Percentiles rank a stretch among this genome's conserved stretches.
These are phyloP conservation scores for Anthophora plumipes DNA, from an alignment of 2,888 invertebrate genomes.

Conservation along the genomic window DNA sequence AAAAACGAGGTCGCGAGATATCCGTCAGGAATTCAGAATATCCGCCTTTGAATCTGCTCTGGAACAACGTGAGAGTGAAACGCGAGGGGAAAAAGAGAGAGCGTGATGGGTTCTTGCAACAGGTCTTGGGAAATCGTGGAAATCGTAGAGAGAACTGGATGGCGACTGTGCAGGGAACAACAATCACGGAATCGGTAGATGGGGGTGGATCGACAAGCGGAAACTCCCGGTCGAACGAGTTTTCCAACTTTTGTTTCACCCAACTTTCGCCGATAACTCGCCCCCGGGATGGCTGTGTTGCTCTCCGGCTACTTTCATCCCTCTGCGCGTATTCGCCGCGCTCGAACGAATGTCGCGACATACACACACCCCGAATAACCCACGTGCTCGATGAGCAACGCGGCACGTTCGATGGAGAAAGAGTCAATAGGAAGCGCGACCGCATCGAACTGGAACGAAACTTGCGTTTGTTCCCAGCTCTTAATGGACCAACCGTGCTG, in stretches of 20 bases:
- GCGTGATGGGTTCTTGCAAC: constrained; percentile 41
- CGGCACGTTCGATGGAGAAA: neutral
- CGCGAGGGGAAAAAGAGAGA: neutral
- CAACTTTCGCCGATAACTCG: constrained; percentile 39
- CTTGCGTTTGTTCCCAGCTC: neutral
- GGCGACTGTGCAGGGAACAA: constrained; percentile 11
- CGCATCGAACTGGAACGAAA: neutral
- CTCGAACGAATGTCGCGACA: constrained; percentile 17
- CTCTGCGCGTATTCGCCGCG: neutral
- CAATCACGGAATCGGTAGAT: constrained; percentile 12
- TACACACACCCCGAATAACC: neutral
- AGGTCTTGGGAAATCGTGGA: constrained; percentile 29
- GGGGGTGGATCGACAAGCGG: constrained; percentile 1
- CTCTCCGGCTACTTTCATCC: constrained; percentile 21
- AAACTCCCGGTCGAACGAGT: constrained; percentile 43
- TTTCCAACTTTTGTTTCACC: constrained; percentile 47
- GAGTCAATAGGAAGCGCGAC: neutral
- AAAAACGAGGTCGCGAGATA: constrained; percentile 25
- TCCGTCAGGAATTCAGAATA: constrained; percentile 12
- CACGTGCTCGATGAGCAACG: neutral
- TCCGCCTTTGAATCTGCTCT: neutral
- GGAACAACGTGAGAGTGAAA: neutral
- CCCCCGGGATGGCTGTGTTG: neutral
- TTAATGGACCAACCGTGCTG: neutral
- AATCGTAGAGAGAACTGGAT: constrained; percentile 32